Evolutionary conservation across 1,140 invertebrate species (phyloP).

Genomic region (Atta cephalotes): DNA sequence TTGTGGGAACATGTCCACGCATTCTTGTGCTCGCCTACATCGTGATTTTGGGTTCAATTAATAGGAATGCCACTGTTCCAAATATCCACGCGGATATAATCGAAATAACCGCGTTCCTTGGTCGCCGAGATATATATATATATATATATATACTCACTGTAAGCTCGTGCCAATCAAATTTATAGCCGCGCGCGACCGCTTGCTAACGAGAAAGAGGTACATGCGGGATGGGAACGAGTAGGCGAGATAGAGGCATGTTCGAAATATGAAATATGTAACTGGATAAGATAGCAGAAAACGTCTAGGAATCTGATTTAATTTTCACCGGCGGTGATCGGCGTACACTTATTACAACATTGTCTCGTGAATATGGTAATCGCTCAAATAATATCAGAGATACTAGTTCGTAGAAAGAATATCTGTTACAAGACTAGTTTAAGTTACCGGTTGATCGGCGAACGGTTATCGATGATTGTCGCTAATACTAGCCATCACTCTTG

Average conservation of each 20-base stretch:
- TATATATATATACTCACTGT: not conserved
- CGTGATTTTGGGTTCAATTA: slow-evolving; percentile 62
- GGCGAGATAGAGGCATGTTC: slow-evolving; percentile 60
- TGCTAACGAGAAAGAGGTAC: slow-evolving; percentile 71
- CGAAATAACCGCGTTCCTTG: not conserved
- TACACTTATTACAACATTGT: slow-evolving; percentile 68
- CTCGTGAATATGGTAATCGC: slow-evolving; percentile 67
- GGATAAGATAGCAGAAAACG: slow-evolving; percentile 64
- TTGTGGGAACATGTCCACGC: slow-evolving; percentile 15
- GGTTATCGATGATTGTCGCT: slow-evolving; percentile 58
- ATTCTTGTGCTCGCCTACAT: not conserved
- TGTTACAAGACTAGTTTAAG: slow-evolving; percentile 54
- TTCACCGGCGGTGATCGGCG: slow-evolving; percentile 13
- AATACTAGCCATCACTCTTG: slow-evolving; percentile 57
- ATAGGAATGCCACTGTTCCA: slow-evolving; percentile 68
- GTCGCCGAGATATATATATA: not conserved
- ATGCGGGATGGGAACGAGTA: slow-evolving; percentile 27
- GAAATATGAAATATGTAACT: slow-evolving; percentile 48
- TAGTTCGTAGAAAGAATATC: slow-evolving; percentile 43
- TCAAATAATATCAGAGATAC: slow-evolving; percentile 61
- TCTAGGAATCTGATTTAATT: slow-evolving; percentile 63
- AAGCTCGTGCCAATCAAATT: slow-evolving; percentile 70
- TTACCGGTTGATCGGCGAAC: slow-evolving; percentile 8
- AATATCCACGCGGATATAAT: slow-evolving; percentile 55
- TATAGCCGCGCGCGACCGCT: slow-evolving; percentile 60